Percentiles rank a stretch among this genome's conserved stretches.
phyloP scores from a whole-genome alignment of 2,797 vertebrate genomes.

The Columba guinea region DNA sequence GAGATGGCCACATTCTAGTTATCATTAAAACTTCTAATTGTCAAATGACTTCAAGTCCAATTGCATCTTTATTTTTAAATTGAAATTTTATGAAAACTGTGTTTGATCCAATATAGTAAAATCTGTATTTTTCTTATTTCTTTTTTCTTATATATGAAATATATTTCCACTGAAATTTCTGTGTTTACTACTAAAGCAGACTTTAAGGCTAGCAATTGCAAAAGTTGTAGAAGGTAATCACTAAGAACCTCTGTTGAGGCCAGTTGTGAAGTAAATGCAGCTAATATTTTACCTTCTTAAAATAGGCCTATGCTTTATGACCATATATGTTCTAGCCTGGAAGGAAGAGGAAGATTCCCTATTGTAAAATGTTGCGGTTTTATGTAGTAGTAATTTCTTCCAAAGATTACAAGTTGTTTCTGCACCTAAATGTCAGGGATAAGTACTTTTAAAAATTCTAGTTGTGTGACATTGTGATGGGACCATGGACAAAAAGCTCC shows the following conservation, averaged over 20 bases:
- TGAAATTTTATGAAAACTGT: not conserved
- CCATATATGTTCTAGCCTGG: not conserved
- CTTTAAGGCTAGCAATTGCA: not conserved
- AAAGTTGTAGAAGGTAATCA: not conserved
- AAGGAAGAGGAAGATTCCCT: constrained; percentile 35
- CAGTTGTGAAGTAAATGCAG: constrained; percentile 12
- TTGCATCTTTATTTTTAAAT: not conserved
- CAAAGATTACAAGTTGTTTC: constrained; percentile 74
- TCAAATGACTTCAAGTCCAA: not conserved
- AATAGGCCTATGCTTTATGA: constrained; percentile 44
- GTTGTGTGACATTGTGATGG: constrained; percentile 71
- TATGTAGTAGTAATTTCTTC: constrained; percentile 65
- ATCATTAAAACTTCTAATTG: not conserved
- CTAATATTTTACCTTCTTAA: constrained; percentile 47
- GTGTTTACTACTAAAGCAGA: not conserved
- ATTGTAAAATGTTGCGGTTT: constrained; percentile 59
- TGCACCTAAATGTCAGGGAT: constrained; percentile 62
- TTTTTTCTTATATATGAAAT: not conserved
- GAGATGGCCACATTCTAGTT: not conserved
- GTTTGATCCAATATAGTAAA: not conserved
- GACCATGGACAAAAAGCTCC: constrained; percentile 61
- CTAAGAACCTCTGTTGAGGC: not conserved
- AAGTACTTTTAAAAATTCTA: constrained; percentile 64
- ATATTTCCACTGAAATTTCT: not conserved
- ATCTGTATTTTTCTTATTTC: not conserved